Base-by-base conservation (phyloP, 2,113 vertebrate species). In the Alaudala cheleensis region DNA sequence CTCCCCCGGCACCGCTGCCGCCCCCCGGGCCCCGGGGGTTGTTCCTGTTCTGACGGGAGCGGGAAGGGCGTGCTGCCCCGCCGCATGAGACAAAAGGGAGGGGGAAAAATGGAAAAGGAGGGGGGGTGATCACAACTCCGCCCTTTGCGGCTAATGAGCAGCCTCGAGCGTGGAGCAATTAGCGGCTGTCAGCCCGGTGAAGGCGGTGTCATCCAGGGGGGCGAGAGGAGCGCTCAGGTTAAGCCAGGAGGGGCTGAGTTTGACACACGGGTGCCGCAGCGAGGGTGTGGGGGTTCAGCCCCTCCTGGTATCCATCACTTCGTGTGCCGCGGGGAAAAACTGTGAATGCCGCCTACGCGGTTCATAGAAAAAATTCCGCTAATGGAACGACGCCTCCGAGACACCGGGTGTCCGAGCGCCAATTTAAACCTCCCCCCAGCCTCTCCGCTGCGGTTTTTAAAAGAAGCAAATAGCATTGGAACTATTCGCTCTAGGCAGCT, bases 271-370 rank as follows among this genome's bases (percentile, higher is more conserved):
- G 13, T 6, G 17, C 51, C 20, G 29, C 40, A 54, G 47, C 8
- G 21, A 28, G 13, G 15, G 3, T 2, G 25, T 20, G 25, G 50
- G 8, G 8, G 4, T 4, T 28, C 28, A 23, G 51, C 56, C 28
- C n/a, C 8, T 3, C 1, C 18, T 1, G 23, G 26, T 7, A 7
- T 14, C 29, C 77, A 1, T 23, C 81, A 0, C 34, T 34, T 5
- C 6, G 1, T 5, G 26, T 7, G 71, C 33, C 31, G 1, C 10
- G 22, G 44, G 2, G 57, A 9, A 9, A 29, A 40, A 2, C 1
- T 2, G 33, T 14, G 1, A 33, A 5, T 7, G 3, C 29, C 25
- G 21, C 8, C 44, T 20, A 1, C 3, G 33, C 16, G 1, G 49
- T 9, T 62, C 31, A 45, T 6, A 7, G 65, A 4, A 78, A 80